These are phyloP conservation scores for Turritopsis rubra DNA, from an alignment of 30 jellyfish, hydroid and myxozoan genomes.

Conservation along the genomic window DNA sequence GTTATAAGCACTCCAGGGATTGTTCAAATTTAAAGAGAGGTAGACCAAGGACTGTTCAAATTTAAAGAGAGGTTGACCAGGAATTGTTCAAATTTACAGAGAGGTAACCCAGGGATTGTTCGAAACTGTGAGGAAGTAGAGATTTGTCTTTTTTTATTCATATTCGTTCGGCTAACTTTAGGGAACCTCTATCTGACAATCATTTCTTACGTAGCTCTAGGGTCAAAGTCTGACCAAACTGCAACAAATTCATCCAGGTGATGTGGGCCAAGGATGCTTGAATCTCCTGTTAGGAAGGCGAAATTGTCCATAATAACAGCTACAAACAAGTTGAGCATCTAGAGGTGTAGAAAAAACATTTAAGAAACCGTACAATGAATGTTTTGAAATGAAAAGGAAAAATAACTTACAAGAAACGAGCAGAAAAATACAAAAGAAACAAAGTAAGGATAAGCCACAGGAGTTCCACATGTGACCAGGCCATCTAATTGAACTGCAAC, in stretches of 20 bases:
- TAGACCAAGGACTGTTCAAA: no score
- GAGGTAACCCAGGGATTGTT: no score
- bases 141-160: no score
- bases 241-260: conserved; percentile 27
- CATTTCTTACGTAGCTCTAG: conserved; percentile 20
- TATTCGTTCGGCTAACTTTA: no score
- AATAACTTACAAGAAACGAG: conserved; percentile 29
- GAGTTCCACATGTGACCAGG: conserved; percentile 40
- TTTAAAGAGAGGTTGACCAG: no score
- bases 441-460: conserved; percentile 47
- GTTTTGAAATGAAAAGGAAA: no score
- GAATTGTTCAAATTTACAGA: no score
- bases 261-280: conserved; percentile 31
- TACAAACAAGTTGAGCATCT: conserved; percentile 16
- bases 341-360: neutral
- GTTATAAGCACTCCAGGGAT: no score
- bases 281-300: conserved; percentile 24
- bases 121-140: no score
- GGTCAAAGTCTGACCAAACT: conserved; percentile 29
- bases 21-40: no score
- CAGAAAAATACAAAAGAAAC: conserved; percentile 38
- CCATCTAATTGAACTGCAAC: conserved; percentile 29
- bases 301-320: conserved; percentile 30
- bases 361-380: neutral
- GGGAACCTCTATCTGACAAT: neutral